phyloP scores from a whole-genome alignment of 1,140 invertebrate species.

The Drosophila miranda region DNA sequence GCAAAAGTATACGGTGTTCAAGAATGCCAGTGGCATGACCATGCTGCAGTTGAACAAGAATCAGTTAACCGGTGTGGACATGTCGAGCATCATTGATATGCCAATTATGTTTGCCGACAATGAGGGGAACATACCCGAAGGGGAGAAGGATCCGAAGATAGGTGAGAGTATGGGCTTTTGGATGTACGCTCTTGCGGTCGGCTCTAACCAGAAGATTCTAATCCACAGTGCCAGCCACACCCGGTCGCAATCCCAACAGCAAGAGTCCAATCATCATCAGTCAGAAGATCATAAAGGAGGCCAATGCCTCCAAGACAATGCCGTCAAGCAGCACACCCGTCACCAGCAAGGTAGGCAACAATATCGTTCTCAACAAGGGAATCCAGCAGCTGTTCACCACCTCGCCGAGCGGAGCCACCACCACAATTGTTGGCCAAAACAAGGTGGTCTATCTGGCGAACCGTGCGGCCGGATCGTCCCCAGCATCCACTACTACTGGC shows the following conservation, averaged over 20 bases:
- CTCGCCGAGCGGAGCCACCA: constrained; percentile 2
- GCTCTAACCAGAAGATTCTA: too few relatives aligned
- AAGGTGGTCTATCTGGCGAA: constrained; percentile 74
- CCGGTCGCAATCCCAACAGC: constrained; percentile 7
- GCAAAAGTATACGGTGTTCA: constrained; percentile 82
- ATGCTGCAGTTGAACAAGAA: constrained; percentile 59
- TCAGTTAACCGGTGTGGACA: constrained; percentile 78
- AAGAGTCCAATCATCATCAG: constrained; percentile 69
- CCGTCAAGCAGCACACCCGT: constrained; percentile 12
- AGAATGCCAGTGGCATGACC: constrained; percentile 80
- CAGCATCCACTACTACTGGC: constrained; percentile 31
- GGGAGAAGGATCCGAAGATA: constrained; percentile 36
- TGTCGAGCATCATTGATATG: constrained; percentile 86
- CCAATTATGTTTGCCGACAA: constrained; percentile 88
- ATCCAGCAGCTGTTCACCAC: constrained; percentile 60
- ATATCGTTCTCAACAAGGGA: constrained; percentile 68
- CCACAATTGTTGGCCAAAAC: constrained; percentile 33
- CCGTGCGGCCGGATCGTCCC: constrained; percentile 14
- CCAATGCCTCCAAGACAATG: constrained; percentile 1
- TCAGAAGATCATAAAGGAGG: constrained; percentile 78
- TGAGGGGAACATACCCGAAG: constrained; percentile 80
- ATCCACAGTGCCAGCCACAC: neutral
- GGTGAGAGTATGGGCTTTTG: constrained; percentile 8
- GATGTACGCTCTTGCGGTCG: too few relatives aligned
- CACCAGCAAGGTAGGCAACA: constrained; percentile 34